phyloP scores from a whole-genome alignment of 2,797 vertebrate genomes.

The Sebastes itinus region DNA sequence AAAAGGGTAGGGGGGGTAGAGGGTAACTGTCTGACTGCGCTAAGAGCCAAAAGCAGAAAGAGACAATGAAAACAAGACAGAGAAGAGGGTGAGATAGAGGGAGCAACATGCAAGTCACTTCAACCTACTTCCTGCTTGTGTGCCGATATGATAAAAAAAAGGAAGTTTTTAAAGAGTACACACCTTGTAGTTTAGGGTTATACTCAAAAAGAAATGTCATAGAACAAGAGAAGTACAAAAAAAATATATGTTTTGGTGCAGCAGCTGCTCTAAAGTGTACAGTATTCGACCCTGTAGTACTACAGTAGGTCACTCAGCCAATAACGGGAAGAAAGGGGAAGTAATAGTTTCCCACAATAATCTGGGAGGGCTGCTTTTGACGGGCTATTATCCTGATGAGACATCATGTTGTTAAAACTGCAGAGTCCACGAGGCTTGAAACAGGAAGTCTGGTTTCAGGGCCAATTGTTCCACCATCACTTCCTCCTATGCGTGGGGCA shows the following conservation, averaged over 20 bases:
- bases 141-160: slow-evolving; percentile 31
- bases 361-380: neutral
- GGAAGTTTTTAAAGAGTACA: slow-evolving; percentile 22
- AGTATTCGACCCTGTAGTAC: neutral
- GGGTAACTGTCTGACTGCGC: slow-evolving; percentile 57
- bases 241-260: neutral
- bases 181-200: neutral
- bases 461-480: slow-evolving; percentile 43
- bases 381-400: neutral
- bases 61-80: slow-evolving; percentile 34
- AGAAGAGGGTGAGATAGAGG: slow-evolving; percentile 4
- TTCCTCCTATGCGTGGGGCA: slow-evolving; percentile 38
- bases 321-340: slow-evolving; percentile 11
- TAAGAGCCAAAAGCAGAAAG: slow-evolving; percentile 38
- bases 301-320: slow-evolving; percentile 4
- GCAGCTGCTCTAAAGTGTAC: neutral
- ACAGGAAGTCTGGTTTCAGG: slow-evolving; percentile 63
- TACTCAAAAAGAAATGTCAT: neutral
- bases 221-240: neutral
- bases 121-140: slow-evolving; percentile 59
- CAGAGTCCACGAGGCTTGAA: slow-evolving; percentile 7
- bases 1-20: slow-evolving; percentile 50
- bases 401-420: neutral
- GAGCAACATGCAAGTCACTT: slow-evolving; percentile 35
- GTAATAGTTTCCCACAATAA: slow-evolving; percentile 23